Percentiles rank a stretch among this genome's conserved stretches.
Evolutionary conservation across 2,113 vertebrate genomes (phyloP).

Genomic region (Gymnorhina tibicen): DNA sequence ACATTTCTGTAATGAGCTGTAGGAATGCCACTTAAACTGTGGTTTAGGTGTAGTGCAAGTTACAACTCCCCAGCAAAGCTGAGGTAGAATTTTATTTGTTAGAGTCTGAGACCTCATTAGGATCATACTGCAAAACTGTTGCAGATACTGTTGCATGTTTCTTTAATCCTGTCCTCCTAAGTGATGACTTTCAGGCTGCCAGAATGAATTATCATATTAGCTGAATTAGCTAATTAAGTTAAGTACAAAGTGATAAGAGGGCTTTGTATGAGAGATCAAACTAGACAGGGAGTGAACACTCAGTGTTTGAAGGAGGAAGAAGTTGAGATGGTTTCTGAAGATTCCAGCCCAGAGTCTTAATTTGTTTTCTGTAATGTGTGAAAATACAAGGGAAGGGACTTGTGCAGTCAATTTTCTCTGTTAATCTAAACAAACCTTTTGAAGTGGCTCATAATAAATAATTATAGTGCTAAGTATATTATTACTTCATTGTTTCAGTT

Average conservation of each 20-base stretch:
- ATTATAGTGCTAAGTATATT: slow-evolving; percentile 37
- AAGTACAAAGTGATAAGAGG: not conserved
- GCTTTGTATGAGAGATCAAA: not conserved
- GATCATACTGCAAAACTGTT: not conserved
- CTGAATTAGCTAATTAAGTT: not conserved
- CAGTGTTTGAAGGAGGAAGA: not conserved
- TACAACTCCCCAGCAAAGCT: rapidly evolving
- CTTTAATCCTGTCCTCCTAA: not conserved
- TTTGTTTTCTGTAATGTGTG: not conserved
- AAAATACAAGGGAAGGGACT: slow-evolving; percentile 13
- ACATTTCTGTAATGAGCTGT: not conserved
- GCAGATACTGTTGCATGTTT: not conserved
- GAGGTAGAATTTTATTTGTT: not conserved
- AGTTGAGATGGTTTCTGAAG: not conserved
- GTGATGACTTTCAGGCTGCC: not conserved
- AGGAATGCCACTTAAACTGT: not conserved
- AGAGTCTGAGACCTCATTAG: not conserved
- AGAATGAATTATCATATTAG: not conserved
- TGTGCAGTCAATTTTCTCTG: slow-evolving; percentile 20
- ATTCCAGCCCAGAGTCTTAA: not conserved
- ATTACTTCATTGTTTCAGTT: slow-evolving; percentile 75
- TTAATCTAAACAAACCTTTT: slow-evolving; percentile 57
- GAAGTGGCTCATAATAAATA: slow-evolving; percentile 56
- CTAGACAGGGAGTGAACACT: not conserved
- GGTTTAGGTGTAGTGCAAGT: not conserved